Conservation (phyloP, 2,113 vertebrate species). For the Hipposideros armiger region DNA sequence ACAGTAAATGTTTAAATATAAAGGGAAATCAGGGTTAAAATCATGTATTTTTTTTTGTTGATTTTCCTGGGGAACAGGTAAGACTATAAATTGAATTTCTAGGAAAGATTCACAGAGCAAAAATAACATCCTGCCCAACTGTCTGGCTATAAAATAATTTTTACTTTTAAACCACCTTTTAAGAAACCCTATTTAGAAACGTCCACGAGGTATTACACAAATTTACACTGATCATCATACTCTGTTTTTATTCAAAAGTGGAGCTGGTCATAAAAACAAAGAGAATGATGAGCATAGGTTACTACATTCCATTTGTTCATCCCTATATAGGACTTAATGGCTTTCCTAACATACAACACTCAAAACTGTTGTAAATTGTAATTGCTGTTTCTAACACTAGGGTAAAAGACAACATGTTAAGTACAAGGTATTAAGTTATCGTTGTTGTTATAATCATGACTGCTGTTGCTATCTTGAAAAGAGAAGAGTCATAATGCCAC, state of each 20-base stretch:
- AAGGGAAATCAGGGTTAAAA: not conserved
- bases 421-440: not conserved
- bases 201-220: not conserved
- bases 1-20: not conserved
- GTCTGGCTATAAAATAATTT: not conserved
- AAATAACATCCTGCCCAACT: not conserved
- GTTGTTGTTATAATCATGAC: not conserved
- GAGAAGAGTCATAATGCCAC: not conserved
- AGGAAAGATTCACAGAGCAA: not conserved
- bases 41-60: not conserved
- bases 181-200: not conserved
- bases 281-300: not conserved
- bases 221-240: not conserved
- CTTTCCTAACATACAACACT: not conserved
- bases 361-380: not conserved
- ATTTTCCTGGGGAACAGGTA: not conserved
- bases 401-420: not conserved
- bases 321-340: not conserved
- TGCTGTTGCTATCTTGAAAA: not conserved
- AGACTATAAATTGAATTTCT: not conserved
- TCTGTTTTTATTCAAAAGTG: not conserved
- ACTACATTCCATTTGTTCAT: not conserved
- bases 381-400: not conserved
- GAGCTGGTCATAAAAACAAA: not conserved
- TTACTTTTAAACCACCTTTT: not conserved